Percentiles rank a stretch among this genome's conserved stretches.
Evolutionary conservation across 2,113 vertebrate genomes (phyloP).

Genomic region (Ailuropoda melanoleuca): DNA sequence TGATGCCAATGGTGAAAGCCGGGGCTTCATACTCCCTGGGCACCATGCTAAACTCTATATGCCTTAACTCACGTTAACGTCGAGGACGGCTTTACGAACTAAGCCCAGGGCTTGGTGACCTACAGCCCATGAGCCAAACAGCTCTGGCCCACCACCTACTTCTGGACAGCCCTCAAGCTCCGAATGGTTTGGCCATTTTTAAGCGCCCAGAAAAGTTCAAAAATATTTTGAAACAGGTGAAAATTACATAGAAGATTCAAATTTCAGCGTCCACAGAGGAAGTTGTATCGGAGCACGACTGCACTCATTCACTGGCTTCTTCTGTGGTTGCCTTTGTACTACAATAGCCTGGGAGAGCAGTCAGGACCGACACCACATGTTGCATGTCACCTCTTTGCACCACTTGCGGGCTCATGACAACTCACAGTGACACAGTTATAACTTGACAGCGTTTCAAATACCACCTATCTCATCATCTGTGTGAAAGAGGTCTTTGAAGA

Average conservation of each 20-base stretch:
- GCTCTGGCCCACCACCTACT: not conserved
- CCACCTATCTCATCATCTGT: not conserved
- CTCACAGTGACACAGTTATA: not conserved
- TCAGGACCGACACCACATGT: not conserved
- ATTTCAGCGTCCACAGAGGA: not conserved
- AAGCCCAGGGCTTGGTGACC: not conserved
- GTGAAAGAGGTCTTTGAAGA: not conserved
- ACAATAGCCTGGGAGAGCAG: rapidly evolving
- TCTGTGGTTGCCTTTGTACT: not conserved
- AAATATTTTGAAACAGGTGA: not conserved
- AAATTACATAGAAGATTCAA: constrained; percentile 1
- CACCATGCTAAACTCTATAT: rapidly evolving
- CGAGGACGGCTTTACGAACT: not conserved
- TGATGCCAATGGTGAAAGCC: rapidly evolving
- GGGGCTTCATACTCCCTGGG: not conserved
- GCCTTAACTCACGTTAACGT: not conserved
- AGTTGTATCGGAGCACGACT: not conserved
- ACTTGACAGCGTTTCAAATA: not conserved
- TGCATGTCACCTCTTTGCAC: not conserved
- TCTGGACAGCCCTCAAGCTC: not conserved
- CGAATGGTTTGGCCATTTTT: not conserved
- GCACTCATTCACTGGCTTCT: not conserved
- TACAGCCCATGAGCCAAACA: not conserved
- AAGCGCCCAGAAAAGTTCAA: not conserved
- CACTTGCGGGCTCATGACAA: not conserved